Percentiles rank a stretch among this genome's conserved stretches.
Evolutionary conservation across 2,888 invertebrate species (phyloP).

Genomic region (Eupithecia centaureata): DNA sequence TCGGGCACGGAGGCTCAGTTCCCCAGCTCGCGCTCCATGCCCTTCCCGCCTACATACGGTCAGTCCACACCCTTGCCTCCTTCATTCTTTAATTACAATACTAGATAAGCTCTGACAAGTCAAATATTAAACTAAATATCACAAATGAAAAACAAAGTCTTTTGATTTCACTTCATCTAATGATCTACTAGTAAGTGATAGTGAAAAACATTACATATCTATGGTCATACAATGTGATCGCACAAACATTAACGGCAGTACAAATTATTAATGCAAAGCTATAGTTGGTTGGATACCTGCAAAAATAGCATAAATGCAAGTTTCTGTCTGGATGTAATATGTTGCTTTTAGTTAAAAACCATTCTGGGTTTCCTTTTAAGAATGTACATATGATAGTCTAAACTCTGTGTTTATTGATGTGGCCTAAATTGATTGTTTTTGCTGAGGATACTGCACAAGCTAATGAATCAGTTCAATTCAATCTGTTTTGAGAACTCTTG

Average conservation of each 20-base stretch:
- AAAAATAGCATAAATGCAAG: neutral
- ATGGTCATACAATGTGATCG: too few species aligned
- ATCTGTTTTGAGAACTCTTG: neutral
- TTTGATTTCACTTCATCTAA: too few species aligned
- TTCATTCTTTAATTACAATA: neutral
- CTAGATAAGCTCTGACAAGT: too few species aligned
- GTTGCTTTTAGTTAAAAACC: neutral
- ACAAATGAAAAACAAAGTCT: too few species aligned
- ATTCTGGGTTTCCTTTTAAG: neutral
- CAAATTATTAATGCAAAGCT: neutral
- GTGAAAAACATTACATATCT: too few species aligned
- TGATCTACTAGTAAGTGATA: too few species aligned
- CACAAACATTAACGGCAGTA: too few species aligned
- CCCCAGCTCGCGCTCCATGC: conserved; percentile 87
- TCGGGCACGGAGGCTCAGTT: conserved; percentile 89
- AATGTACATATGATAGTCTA: too few species aligned
- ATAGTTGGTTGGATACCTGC: neutral
- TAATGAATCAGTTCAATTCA: neutral
- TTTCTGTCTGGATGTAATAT: neutral
- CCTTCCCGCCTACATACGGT: conserved; percentile 51
- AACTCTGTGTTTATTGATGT: neutral
- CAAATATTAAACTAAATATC: too few species aligned
- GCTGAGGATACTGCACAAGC: neutral
- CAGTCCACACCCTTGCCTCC: neutral
- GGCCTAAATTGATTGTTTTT: neutral